Base-by-base conservation (phyloP, 2,888 invertebrate genomes). In the Amorpha juglandis region DNA sequence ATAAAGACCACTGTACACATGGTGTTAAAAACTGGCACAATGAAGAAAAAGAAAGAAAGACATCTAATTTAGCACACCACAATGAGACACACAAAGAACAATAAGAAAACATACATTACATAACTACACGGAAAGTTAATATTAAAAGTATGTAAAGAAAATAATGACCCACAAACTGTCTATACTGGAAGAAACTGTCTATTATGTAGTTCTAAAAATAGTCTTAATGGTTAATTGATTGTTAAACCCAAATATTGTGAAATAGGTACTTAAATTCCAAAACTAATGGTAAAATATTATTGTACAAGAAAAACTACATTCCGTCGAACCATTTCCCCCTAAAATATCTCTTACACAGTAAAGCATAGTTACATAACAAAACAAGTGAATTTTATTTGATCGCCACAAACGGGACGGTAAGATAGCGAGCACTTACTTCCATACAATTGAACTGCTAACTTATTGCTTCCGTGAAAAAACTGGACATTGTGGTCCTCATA, bases 371-470 rank as follows among this genome's bases (percentile, higher is more conserved):
- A 69, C 64, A 58, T 64, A 66, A 64, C 67, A 63, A 62, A 67
- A 66, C 66, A 68, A 73, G 70, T 67, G 65, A 65, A 74, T 73
- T 70, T 74, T 73, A 75, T 76, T 72, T 74, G 66, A 72, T 74
- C 68, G 72, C 76, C 73, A 75, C 74, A 70, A 74, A 77, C 69
- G 76, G 75, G 78, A 76, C 75, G 73, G 71, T 69, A 74, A 75
- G 77, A 80, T 79, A 82, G 76, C 75, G 71, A 83, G 79, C 79
- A 78, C 82, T 88, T 86, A 80, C 80, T 91, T 89, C 87, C 89
- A 76, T 81, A 83, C 90, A 88, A 91, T 90, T 90, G 88, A 84
- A 82, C 84, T 69, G 76, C 78, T 80, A 87, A 90, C 81, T 79
- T 87, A 89, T 85, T 75, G 82, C 68, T 73, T 74, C 72, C 69